Percentiles rank a stretch among this genome's conserved stretches.
Conservation (phyloP, 2,888 invertebrate species). For the Leptopilina syphax region DNA sequence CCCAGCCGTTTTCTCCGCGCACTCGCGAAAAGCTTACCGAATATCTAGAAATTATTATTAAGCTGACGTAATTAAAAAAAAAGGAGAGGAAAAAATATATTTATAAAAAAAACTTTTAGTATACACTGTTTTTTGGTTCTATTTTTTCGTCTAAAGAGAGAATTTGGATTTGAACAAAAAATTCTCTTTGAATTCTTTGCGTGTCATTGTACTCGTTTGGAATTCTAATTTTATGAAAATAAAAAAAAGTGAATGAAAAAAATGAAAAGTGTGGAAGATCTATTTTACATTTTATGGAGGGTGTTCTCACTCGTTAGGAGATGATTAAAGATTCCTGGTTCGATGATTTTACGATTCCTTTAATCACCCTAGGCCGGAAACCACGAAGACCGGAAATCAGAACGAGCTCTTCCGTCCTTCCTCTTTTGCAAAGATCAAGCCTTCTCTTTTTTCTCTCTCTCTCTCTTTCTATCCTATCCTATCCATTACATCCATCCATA, state of each 20-base stretch:
- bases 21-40: neutral
- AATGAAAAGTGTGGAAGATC: neutral
- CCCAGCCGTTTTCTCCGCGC: neutral
- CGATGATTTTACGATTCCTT: constrained; percentile 24
- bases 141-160: too few relatives aligned
- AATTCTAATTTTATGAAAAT: constrained; percentile 1
- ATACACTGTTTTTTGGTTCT: neutral
- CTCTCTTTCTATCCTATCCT: neutral
- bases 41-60: neutral
- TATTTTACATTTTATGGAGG: constrained; percentile 7
- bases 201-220: neutral
- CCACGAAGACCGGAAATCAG: constrained; percentile 29
- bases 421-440: neutral
- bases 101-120: neutral
- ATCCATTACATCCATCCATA: constrained; percentile 38
- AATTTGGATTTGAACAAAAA: too few relatives aligned
- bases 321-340: constrained; percentile 28
- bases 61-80: neutral
- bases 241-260: neutral
- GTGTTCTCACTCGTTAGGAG: neutral
- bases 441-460: neutral
- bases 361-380: constrained; percentile 27
- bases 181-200: neutral
- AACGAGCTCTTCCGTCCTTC: constrained; percentile 37
- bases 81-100: too few relatives aligned